Base-by-base conservation (phyloP, 2,888 invertebrate species). In the Dasysyrphus tricinctus region DNA sequence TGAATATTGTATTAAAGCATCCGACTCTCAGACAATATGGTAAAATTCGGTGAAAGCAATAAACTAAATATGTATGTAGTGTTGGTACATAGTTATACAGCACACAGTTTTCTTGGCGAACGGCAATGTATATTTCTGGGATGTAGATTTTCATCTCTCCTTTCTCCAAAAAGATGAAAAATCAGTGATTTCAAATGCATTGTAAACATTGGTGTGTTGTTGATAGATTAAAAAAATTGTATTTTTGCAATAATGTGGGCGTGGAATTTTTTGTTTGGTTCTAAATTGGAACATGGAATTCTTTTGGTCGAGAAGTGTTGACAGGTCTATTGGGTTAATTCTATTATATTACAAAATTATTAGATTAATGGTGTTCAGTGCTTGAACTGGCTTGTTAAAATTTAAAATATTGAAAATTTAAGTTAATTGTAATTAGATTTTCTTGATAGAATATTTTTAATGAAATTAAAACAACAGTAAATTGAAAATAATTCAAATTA, bases 121-220 rank as follows among this genome's bases (percentile, higher is more conserved):
- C 75, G 51, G 39, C 6, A 59, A 65, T 75, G 74, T 75, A 69
- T 78, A 78, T 83, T 74, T 83, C 42, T 74, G 78, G 51, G 59
- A 49, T 74, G 56, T 70, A 75, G 37, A 39, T 69, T 34, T 67
- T 37, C 19, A 54, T 49, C 9, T 49, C 3, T 37, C n/a, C 34
- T 39, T 80, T 69, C n/a, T 72, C 59, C 61, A 70, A 69, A 70
- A 49, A 37, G 3, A 34, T 65, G 69, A 74, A 75, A 24, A 49
- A 29, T 47, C 32, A 29, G 61, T 24, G 54, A 65, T 75, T 70
- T 83, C 56, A 49, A 84, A 77, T 77, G 75, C 70, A 80, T 65
- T 70, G 65, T 65, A 77, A 34, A 56, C 57, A 24, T 54, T 65
- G 47, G 29, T 51, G 44, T 37, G n/a, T 61, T 61, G 61, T 59